Base-by-base conservation (phyloP, 2,113 vertebrate genomes). In the Haplotaxodon microlepis region DNA sequence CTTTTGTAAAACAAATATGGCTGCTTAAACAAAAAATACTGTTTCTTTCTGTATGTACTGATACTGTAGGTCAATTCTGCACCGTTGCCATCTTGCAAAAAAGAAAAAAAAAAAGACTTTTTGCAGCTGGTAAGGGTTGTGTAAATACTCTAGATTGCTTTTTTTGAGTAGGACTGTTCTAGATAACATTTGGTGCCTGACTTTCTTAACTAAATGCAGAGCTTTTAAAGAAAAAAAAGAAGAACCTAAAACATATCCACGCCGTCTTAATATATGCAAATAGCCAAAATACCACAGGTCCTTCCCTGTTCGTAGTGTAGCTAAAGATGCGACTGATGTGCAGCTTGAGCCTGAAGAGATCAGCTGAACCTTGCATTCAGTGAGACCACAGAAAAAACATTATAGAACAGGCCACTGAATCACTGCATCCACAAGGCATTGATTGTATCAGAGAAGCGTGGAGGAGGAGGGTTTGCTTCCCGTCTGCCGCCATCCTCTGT, bases 1-100 rank as follows among this genome's bases (percentile, higher is more conserved):
- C 86, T 93, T 96, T 96, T 95, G 91, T 95, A 93, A 94, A 92
- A 95, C 90, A 94, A 91, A 93, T 91, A 95, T 86, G 94, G 92
- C 96, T 95, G 94, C 94, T 96, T 94, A 83, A 94, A 96, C 86
- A 90, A 91, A 95, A 66, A 91, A 92, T 80, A 92, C 92, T 90
- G 84, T 88, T 93, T 92, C 82, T 91, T 84, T 94, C 89, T 95
- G 86, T 95, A 93, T 95, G 93, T 93, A 94, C 90, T 94, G 92
- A 96, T 94, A 95, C 92, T 94, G 92, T 94, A 91, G 94, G 92
- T 95, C 90, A 92, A 93, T 69, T 89, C 91, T 85, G 88, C 90
- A 92, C 87, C 84, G 36, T 66, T 45, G 84, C 89, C 83, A 19
- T 89, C 63, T 86, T 85, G 89, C 87, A 78, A 78, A 78, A 17